phyloP scores from a whole-genome alignment of 2,888 invertebrate species.

The Copidosoma aretas region DNA sequence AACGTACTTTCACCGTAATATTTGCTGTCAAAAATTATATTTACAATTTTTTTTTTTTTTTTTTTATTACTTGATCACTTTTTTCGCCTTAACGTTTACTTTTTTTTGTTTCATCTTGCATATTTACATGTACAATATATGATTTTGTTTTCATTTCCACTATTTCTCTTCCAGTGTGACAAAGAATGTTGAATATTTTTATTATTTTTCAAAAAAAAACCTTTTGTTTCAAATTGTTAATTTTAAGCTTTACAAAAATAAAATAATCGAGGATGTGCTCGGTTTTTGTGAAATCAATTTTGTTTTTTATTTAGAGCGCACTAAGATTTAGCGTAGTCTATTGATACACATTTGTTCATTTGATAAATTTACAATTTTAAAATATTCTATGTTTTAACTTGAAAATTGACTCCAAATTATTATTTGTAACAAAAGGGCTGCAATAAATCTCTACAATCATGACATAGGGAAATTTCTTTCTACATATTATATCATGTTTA shows the following conservation, averaged over 20 bases:
- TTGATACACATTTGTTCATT: background rate
- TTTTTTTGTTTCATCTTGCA: conserved; percentile 23
- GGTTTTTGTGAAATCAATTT: background rate
- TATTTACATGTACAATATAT: conserved; percentile 35
- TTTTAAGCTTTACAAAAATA: conserved; percentile 5
- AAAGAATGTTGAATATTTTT: conserved; percentile 23
- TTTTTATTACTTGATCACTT: conserved; percentile 10
- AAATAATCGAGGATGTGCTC: background rate
- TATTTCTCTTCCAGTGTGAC: conserved; percentile 2
- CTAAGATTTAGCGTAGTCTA: background rate
- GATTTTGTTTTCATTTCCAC: background rate
- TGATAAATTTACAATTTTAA: background rate
- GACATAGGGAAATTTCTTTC: background rate
- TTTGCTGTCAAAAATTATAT: conserved; percentile 35
- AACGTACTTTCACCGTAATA: conserved; percentile 15
- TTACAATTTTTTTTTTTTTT: conserved; percentile 25
- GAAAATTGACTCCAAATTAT: too few species aligned
- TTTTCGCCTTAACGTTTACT: conserved; percentile 21
- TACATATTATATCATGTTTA: background rate
- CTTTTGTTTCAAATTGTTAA: conserved; percentile 12
- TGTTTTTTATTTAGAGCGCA: background rate
- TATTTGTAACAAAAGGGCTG: background rate
- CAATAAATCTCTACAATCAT: background rate
- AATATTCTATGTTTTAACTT: background rate
- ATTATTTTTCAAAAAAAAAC: conserved; percentile 3